Base-by-base conservation (phyloP, 1,140 invertebrate species). In the Drosophila chauvacae region DNA sequence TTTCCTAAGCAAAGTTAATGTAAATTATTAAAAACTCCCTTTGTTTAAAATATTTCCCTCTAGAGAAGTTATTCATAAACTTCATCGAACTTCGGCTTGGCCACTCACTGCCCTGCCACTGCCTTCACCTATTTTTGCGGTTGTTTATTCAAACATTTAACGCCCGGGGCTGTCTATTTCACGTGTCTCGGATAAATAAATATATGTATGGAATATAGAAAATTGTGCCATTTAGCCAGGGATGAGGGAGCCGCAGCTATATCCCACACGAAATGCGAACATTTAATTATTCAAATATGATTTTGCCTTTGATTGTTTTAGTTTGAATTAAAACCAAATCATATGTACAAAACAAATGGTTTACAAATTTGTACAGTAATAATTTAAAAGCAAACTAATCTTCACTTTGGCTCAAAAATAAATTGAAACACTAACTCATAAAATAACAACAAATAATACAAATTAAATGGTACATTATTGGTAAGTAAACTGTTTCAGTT, bases 201-300 rank as follows among this genome's bases (percentile, higher is more conserved):
- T 70, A 53, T 53, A 30, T 30, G 4, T 50, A 11, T 11, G 7
- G 4, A 51, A 64, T 65, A 53, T 37, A 20, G 61, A 33, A 66
- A 45, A 44, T 37, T 65, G 47, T 69, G 23, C 65, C 65, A 68
- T 63, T 63, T 42, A 30, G 45, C 37, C 23, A 13, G 7, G 7
- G n/a, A 4, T 18, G 7, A 16, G 7, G 4, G n/a, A 4, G 11
- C 7, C 13, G 5, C 28, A 7, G 10, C 11, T 11, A 33, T 4
- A 7, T n/a, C 7, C 7, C 13, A 30, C 47, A 30, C 37, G n/a
- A 53, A 66, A 66, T 37, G 7, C 10, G 20, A 20, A n/a, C 9
- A 66, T 45, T 37, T 35, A 65, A 70, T 70, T 66, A 70, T 70
- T 53, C 14, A 70, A 66, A 55, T 64, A 35, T 51, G 28, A 50